Evolutionary conservation across 2,888 invertebrate species (phyloP), one percentile per base, ranked within the genome.

Genomic region (Poecilobothrus nobilitatus): DNA sequence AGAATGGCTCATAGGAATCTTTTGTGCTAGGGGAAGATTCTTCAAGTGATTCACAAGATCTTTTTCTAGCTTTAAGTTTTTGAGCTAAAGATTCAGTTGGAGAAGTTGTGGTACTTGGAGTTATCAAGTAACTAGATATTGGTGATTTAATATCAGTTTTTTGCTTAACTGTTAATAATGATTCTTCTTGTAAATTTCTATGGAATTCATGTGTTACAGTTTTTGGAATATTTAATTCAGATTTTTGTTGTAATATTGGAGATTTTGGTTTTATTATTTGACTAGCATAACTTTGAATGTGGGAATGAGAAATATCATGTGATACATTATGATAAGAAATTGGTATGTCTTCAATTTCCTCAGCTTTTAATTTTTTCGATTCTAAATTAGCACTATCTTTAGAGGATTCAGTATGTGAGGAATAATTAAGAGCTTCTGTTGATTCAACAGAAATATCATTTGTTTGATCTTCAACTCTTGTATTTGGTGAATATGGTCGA

Each of bases 371-470:
- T n/a, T 67, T 62, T 27, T 69, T 63, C n/a, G 68, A 67, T 2
- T 70, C 69, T 18, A 69, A 41, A 33, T 72, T 72, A 1, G 71
- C 65, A 22, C 71, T 76, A 71, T 81, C 80, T 33, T 78, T 63
- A 2, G 80, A 79, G 73, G 78, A 81, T 66, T 80, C 80, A 4
- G 78, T 78, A 63, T 77, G 76, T 66, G 79, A 78, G 20, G 80
- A 79, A 66, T 78, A 78, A 69, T 77, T 80, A 5, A 80, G 70
- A 7, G 72, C 76, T 69, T 81, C 81, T 63, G 53, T 53, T n/a
- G 53, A 74, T 74, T 81, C 81, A 4, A 79, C 80, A 10, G 81
- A 81, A 71, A 80, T 81, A 71, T 81, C 81, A 67, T 78, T 76
- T 78, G 74, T 75, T 20, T 76, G 71, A 9, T 81, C 80, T 4